Percentiles rank a stretch among this genome's conserved stretches.
phyloP scores from a whole-genome alignment of 2,113 vertebrate genomes.

The Pelodiscus sinensis region DNA sequence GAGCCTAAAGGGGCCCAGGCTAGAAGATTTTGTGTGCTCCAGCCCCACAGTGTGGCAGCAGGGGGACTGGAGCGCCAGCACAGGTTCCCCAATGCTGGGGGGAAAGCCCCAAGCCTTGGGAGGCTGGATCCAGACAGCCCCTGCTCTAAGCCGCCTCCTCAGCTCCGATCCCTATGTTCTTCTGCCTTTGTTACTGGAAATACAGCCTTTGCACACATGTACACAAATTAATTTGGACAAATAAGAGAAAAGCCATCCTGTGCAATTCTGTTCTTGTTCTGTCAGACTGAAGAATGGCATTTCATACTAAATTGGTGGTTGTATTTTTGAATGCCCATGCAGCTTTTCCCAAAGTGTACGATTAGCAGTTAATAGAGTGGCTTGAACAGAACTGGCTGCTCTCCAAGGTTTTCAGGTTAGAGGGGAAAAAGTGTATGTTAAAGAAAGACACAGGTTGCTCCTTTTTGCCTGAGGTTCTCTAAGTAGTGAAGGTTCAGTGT shows the following conservation, averaged over 20 bases:
- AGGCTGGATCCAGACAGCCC: too few relatives aligned
- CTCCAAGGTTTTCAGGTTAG: constrained; percentile 3
- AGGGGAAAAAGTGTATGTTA: not conserved
- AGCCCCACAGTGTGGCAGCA: too few relatives aligned
- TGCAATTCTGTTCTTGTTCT: not conserved
- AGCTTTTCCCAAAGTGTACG: not conserved
- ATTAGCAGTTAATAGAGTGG: not conserved
- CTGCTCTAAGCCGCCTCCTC: not conserved
- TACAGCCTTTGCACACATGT: not conserved
- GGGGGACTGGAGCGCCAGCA: too few relatives aligned
- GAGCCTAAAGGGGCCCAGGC: too few relatives aligned
- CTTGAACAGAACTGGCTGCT: constrained; percentile 17
- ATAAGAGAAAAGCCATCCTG: not conserved
- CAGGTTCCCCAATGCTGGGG: too few relatives aligned
- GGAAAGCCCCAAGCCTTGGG: too few relatives aligned
- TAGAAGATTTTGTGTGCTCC: too few relatives aligned
- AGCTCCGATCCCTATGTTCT: not conserved
- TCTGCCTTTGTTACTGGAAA: constrained; percentile 15
- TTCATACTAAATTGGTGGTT: constrained; percentile 11
- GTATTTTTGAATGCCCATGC: rapidly evolving
- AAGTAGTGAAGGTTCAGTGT: constrained; percentile 1
- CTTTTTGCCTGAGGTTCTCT: not conserved
- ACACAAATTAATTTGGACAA: not conserved
- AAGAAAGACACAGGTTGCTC: not conserved
- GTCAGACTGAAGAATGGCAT: not conserved